A percentile compares a stretch with the other conserved stretches of the same genome.
phyloP scores from a whole-genome alignment of 2,888 invertebrate species.

The Deroplatys truncata region DNA sequence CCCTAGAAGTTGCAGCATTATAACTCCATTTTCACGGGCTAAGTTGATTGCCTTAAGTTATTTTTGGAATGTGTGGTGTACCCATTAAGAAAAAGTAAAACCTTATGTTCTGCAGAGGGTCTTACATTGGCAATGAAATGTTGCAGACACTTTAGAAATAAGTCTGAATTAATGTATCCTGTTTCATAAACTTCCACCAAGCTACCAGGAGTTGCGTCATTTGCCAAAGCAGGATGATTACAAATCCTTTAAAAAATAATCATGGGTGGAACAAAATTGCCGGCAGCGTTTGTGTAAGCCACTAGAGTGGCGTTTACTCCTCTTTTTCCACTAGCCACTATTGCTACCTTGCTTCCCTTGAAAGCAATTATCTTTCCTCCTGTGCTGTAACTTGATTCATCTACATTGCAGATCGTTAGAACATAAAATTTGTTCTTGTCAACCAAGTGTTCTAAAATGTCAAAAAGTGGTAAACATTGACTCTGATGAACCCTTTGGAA shows the following conservation, averaged over 20 bases:
- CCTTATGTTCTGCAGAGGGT: conserved; percentile 30
- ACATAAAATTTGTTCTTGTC: background rate
- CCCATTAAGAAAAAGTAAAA: conserved; percentile 36
- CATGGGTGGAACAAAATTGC: background rate
- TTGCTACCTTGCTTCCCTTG: background rate
- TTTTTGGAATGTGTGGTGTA: conserved; percentile 28
- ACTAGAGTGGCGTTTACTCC: background rate
- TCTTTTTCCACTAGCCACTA: background rate
- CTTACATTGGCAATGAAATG: conserved; percentile 40
- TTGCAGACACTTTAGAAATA: conserved; percentile 45
- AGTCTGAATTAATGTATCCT: conserved; percentile 7
- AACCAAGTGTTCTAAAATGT: background rate
- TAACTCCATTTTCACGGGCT: conserved; percentile 33
- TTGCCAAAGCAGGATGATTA: background rate
- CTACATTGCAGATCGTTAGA: background rate
- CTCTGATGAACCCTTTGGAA: background rate
- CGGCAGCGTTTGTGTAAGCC: background rate
- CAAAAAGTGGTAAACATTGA: background rate
- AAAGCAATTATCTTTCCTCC: background rate
- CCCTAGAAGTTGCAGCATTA: conserved; percentile 7
- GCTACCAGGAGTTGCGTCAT: background rate
- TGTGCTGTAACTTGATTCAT: background rate
- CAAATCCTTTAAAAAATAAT: background rate
- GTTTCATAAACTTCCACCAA: conserved; percentile 4
- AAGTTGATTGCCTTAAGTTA: conserved; percentile 33